phyloP scores from a whole-genome alignment of 2,797 vertebrate species.

The Tadarida brasiliensis region DNA sequence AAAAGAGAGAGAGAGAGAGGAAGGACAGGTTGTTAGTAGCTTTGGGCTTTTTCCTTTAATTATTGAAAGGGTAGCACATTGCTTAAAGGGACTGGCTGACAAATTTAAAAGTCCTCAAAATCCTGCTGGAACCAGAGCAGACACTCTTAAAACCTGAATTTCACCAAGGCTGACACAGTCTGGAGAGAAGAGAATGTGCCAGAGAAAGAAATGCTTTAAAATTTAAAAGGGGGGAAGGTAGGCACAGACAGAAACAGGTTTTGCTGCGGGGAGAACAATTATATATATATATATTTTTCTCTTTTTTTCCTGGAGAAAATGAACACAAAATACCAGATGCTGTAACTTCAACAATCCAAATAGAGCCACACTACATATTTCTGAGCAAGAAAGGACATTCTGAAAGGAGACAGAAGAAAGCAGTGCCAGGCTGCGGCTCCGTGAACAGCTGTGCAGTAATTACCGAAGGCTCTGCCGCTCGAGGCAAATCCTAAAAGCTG shows the following conservation, averaged over 20 bases:
- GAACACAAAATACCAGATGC: constrained; percentile 59
- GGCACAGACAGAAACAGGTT: not conserved
- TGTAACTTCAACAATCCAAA: constrained; percentile 54
- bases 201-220: constrained; percentile 72
- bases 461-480: not conserved
- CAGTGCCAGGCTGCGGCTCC: not conserved
- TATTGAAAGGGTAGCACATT: constrained; percentile 77
- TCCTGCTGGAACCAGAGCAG: constrained; percentile 61
- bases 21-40: constrained; percentile 54
- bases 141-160: constrained; percentile 59
- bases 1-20: not conserved
- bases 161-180: not conserved
- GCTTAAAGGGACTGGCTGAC: constrained; percentile 63
- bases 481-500: not conserved
- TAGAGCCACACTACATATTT: constrained; percentile 27
- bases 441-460: not conserved
- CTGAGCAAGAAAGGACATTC: constrained; percentile 60
- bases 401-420: not conserved
- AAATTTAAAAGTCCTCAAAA: constrained; percentile 75
- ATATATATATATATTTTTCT: not conserved
- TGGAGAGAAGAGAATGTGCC: not conserved
- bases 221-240: not conserved
- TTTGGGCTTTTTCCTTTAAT: constrained; percentile 79
- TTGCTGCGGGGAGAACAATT: constrained; percentile 58
- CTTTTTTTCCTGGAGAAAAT: no score